phyloP scores from a whole-genome alignment of 2,113 vertebrate species.

The Irena cyanogastra region DNA sequence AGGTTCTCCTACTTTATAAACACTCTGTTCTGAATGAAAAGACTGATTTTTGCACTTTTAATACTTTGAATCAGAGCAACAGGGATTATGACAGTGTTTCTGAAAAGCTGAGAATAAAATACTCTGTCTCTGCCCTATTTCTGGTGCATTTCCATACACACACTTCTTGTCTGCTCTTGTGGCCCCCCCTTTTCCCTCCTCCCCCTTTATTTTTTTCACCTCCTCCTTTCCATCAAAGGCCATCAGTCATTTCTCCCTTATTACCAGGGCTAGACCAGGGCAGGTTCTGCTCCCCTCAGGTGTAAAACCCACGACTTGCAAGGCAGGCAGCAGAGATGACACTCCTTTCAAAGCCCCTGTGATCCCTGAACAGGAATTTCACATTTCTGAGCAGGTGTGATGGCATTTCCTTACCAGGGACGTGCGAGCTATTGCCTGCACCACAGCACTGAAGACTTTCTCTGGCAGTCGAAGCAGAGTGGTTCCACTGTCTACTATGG shows the following conservation, averaged over 20 bases:
- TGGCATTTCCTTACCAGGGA: constrained; percentile 80
- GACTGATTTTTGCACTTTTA: not conserved
- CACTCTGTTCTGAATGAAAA: not conserved
- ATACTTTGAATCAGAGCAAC: not conserved
- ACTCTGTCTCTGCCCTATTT: not conserved
- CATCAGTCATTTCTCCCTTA: not conserved
- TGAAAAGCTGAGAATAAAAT: not conserved
- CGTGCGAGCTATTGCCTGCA: constrained; percentile 82
- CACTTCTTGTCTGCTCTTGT: not conserved
- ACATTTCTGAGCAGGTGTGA: not conserved
- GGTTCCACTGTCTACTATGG: constrained; percentile 97
- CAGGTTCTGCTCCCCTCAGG: not conserved
- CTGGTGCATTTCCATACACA: not conserved
- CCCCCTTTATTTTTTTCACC: not conserved
- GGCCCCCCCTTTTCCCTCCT: not conserved
- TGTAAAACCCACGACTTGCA: not conserved
- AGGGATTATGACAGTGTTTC: not conserved
- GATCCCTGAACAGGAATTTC: not conserved
- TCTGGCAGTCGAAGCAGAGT: constrained; percentile 90
- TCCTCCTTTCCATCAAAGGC: not conserved
- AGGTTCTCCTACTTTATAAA: constrained; percentile 16
- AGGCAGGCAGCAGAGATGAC: not conserved
- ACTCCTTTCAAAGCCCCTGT: not conserved
- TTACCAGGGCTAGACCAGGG: not conserved
- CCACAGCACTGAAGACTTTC: constrained; percentile 89